phyloP scores from a whole-genome alignment of 2,888 invertebrate species.

The Drosophila recens region DNA sequence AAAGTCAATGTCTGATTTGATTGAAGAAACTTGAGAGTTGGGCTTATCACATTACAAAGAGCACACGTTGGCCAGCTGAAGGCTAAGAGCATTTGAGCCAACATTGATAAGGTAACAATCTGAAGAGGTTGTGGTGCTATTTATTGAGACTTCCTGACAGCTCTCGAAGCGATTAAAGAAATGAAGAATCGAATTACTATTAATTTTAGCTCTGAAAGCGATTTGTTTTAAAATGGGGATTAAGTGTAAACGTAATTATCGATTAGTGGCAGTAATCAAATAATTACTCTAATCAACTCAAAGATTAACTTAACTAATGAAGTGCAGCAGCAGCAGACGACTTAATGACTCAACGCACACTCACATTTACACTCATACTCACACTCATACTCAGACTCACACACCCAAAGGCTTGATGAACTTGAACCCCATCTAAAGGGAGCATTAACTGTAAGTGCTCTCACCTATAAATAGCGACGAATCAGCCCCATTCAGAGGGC shows the following conservation, averaged over 20 bases:
- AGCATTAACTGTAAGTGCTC: constrained; percentile 33
- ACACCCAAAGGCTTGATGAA: constrained; percentile 13
- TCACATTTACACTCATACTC: constrained; percentile 1
- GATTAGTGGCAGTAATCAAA: constrained; percentile 29
- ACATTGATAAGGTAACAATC: constrained; percentile 10
- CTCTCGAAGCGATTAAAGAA: constrained; percentile 4
- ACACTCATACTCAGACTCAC: neutral
- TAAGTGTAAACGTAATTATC: constrained; percentile 32
- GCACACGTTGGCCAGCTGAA: neutral
- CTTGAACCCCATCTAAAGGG: constrained; percentile 41
- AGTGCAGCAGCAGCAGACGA: constrained; percentile 16
- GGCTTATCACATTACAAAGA: constrained; percentile 1
- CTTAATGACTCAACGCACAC: constrained; percentile 11
- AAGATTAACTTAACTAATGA: constrained; percentile 31
- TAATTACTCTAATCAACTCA: constrained; percentile 44
- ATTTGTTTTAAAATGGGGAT: constrained; percentile 14
- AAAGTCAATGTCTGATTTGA: constrained; percentile 5
- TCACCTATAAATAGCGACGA: constrained; percentile 35
- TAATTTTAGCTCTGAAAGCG: neutral
- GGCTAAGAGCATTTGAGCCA: constrained; percentile 1
- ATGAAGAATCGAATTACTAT: neutral
- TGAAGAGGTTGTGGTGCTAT: constrained; percentile 13
- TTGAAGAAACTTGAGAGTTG: no score
- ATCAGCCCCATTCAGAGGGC: constrained; percentile 23
- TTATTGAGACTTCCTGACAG: constrained; percentile 3